A percentile compares a stretch with the other conserved stretches of the same genome.
These are phyloP conservation scores for Planiliza haematocheilus DNA, from an alignment of 2,113 vertebrate species.

Conservation along the genomic window DNA sequence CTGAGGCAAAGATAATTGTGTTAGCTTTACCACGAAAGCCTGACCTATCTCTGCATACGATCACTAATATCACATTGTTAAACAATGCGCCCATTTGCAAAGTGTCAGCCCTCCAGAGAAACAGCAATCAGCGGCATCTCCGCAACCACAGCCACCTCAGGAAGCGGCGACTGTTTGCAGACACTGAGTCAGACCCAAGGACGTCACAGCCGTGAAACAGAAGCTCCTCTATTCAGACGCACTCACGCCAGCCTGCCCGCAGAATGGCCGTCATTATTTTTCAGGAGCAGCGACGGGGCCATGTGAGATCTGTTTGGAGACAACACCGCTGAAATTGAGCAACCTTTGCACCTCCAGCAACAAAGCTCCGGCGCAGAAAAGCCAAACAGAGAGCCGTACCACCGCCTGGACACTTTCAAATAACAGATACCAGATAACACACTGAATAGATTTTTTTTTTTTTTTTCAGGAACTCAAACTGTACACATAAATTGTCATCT, in stretches of 20 bases:
- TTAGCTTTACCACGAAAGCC: not conserved
- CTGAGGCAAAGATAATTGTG: not conserved
- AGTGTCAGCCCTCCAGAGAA: conserved; percentile 3
- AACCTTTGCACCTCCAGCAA: conserved; percentile 2
- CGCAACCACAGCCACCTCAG: not conserved
- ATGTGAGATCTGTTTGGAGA: conserved; percentile 43
- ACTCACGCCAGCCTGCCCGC: conserved; percentile 2
- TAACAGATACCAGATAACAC: not conserved
- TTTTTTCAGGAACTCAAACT: conserved; percentile 3
- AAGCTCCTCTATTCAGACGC: conserved; percentile 26
- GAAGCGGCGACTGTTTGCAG: conserved; percentile 4
- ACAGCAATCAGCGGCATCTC: conserved; percentile 17
- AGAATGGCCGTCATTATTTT: conserved; percentile 43
- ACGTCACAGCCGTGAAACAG: conserved; percentile 22
- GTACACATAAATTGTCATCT: not conserved
- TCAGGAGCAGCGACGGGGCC: not conserved
- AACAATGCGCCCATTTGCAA: conserved; percentile 9
- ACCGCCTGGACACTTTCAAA: conserved; percentile 22
- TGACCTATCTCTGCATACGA: conserved; percentile 11
- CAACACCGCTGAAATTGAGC: conserved; percentile 21
- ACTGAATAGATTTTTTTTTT: not conserved
- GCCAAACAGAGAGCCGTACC: conserved; percentile 21
- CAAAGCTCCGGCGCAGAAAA: not conserved
- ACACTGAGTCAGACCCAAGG: conserved; percentile 8
- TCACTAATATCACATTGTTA: conserved; percentile 21